A percentile compares a stretch with the other conserved stretches of the same genome.
These are phyloP conservation scores for Euschistus heros DNA, from an alignment of 1,140 invertebrate species.

Conservation along the genomic window DNA sequence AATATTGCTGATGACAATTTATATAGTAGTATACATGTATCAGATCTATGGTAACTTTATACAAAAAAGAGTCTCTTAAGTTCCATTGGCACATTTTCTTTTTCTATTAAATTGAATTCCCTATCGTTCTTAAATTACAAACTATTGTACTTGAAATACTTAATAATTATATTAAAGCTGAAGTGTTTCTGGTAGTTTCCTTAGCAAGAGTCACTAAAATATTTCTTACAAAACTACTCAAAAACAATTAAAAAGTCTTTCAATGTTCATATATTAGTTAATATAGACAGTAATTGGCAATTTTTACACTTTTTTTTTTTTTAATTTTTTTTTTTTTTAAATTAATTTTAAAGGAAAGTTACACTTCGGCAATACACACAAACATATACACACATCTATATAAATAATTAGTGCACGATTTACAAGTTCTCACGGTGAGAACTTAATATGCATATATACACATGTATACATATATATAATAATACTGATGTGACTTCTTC, in stretches of 20 bases:
- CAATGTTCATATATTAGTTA: too few relatives aligned
- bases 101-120: neutral
- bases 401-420: neutral
- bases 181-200: too few relatives aligned
- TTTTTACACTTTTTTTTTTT: too few relatives aligned
- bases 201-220: too few relatives aligned
- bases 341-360: neutral
- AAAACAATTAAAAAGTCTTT: too few relatives aligned
- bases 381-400: neutral
- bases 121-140: too few relatives aligned
- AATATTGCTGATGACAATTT: too few relatives aligned
- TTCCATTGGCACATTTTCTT: neutral
- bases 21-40: neutral
- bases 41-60: slow-evolving; percentile 17
- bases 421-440: neutral
- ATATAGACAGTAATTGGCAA: too few relatives aligned
- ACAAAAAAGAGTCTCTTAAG: slow-evolving; percentile 6
- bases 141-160: too few relatives aligned
- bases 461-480: neutral
- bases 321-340: neutral
- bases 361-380: neutral
- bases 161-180: too few relatives aligned
- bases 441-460: neutral
- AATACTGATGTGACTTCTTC: slow-evolving; percentile 9
- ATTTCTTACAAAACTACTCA: too few relatives aligned